Percentiles rank a stretch among this genome's conserved stretches.
Evolutionary conservation across 2,888 invertebrate genomes (phyloP).

Genomic region (Lasioglossum lativentre): DNA sequence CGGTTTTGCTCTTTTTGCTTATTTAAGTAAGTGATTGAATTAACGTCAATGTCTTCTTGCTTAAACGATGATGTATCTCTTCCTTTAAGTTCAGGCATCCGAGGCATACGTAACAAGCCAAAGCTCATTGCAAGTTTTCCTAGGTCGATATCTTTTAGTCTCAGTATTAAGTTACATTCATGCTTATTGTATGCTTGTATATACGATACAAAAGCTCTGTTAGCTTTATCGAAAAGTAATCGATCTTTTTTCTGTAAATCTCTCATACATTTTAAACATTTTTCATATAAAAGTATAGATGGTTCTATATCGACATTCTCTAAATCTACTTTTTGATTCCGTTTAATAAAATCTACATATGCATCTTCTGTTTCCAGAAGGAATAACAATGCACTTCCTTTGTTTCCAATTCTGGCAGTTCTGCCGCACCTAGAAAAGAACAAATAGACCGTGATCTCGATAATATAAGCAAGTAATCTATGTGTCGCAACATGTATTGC

Average conservation of each 20-base stretch:
- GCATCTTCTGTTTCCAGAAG: constrained; percentile 94
- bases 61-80: constrained; percentile 86
- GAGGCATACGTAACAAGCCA: constrained; percentile 95
- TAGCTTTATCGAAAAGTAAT: constrained; percentile 93
- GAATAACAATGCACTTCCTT: constrained; percentile 94
- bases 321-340: constrained; percentile 94
- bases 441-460: not conserved
- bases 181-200: constrained; percentile 97
- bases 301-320: constrained; percentile 85
- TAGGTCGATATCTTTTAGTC: constrained; percentile 94
- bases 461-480: not conserved
- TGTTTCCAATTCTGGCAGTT: constrained; percentile 95
- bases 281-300: constrained; percentile 82
- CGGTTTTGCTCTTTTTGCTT: constrained; percentile 91
- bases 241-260: constrained; percentile 90
- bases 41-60: constrained; percentile 89
- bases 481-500: not conserved
- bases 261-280: constrained; percentile 87
- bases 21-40: constrained; percentile 91
- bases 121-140: constrained; percentile 94
- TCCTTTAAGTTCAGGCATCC: constrained; percentile 97
- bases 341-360: constrained; percentile 95
- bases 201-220: constrained; percentile 97
- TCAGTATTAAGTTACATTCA: constrained; percentile 95
- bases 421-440: constrained; percentile 89